Evolutionary conservation across 2,888 invertebrate species (phyloP), one percentile per base, ranked within the genome.

Genomic region (Drosophila affinis): DNA sequence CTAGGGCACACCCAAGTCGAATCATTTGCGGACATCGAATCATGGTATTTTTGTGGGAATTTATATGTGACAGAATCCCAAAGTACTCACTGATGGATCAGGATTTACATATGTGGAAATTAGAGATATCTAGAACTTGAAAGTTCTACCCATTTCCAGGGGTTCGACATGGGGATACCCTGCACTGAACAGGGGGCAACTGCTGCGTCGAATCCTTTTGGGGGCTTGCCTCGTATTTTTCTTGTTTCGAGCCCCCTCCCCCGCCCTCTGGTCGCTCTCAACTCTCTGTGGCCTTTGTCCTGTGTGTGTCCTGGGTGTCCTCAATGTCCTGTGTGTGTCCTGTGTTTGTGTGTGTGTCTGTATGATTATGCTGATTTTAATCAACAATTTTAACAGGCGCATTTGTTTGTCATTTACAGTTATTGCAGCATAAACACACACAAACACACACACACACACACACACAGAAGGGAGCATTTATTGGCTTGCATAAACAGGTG

Each of bases 371-470:
- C 63, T 62, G 80, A 80, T 85, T 79, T 79, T 74, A 78, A 85
- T 82, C 78, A 82, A 74, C 63, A 62, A 62, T 75, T 78, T 82
- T 70, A 79, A 83, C 72, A 75, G 68, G 58, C 61, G 49, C 72
- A 75, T 76, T 84, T 84, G 68, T 72, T 79, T 74, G 73, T 73
- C 73, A 76, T 81, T 79, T 71, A 73, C 72, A 84, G 72, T 62
- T 67, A 74, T 70, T 72, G 76, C 76, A 48, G 68, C 63, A 75
- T 62, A 71, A 60, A 51, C 64, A 76, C 51, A 61, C 55, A 69
- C 53, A 49, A 1, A 1, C 18, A 1, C 18, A 18, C 14, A 51
- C 53, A 56, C 53, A 32, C 39, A 55, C 49, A 46, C 32, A 48
- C 64, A 56, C 39, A n/a, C 34, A 21, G 48, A 46, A 21, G 24